Evolutionary conservation across 2,113 vertebrate species (phyloP).

Genomic region (Dipodomys spectabilis): DNA sequence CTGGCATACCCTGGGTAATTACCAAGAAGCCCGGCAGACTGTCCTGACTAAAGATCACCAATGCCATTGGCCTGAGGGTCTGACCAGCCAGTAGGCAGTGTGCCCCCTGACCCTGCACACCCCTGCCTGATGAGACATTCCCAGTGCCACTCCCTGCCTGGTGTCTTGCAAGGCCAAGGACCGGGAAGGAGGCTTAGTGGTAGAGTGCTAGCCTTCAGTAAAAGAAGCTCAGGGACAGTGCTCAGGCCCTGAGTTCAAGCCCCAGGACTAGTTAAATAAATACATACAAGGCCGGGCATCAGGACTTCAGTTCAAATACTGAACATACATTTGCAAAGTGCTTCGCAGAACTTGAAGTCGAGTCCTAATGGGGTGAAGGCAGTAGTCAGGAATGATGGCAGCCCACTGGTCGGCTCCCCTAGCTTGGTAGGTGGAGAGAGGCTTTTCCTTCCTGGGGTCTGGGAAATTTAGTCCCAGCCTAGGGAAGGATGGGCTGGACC

Average conservation of each 20-base stretch:
- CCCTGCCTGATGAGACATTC: not conserved
- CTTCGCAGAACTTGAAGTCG: not conserved
- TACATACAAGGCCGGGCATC: not conserved
- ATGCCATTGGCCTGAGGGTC: not conserved
- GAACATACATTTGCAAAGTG: not conserved
- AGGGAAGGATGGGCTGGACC: not conserved
- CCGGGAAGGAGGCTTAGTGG: no score
- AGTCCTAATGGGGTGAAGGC: not conserved
- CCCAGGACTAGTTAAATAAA: no score
- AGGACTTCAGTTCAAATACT: not conserved
- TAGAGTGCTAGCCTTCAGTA: no score
- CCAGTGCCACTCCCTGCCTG: not conserved
- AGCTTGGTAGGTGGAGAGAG: not conserved
- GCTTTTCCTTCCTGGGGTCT: not conserved
- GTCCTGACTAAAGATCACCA: not conserved
- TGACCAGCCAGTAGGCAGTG: not conserved
- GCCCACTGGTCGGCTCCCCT: not conserved
- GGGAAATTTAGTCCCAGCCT: not conserved
- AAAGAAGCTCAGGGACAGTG: no score
- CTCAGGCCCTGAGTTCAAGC: no score
- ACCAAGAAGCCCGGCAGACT: not conserved
- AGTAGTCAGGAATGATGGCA: not conserved
- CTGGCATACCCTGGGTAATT: not conserved
- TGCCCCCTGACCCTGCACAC: not conserved
- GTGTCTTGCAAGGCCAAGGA: not conserved